Evolutionary conservation across 2,888 invertebrate species (phyloP), one percentile per base, ranked within the genome.

Genomic region (Carterocephalus palaemon): DNA sequence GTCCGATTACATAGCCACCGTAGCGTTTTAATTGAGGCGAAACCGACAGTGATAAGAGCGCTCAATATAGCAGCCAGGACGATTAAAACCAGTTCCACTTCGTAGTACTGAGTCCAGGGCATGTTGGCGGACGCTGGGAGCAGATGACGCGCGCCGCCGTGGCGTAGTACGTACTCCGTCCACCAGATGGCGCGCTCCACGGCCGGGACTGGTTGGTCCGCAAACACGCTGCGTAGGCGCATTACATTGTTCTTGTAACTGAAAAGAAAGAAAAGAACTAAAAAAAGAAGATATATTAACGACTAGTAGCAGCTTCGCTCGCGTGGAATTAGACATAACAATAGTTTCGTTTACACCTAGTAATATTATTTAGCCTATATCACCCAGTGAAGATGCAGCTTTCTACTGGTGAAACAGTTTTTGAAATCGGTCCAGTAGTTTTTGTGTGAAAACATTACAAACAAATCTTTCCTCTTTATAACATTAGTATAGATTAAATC

Each of bases 181-280:
- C 60, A 62, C 62, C 58, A 59, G 1, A 59, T 48, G 3, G 56
- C 58, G 6, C 53, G 37, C 15, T 57, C 51, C 13, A 57, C 23
- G 0, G 57, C 41, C 4, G 40, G 31, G 7, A 51, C 45, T 2
- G 55, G 54, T 13, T 56, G 52, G 17, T 60, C 60, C 7, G 33
- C 22, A 12, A 34, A 1, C 2, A 34, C 3, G 2, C 7, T 15
- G n/a, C 1, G 1, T 8, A 34, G 5, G 3, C 34, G 22, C 0
- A 34, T 13, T n/a, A 34, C 10, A n/a, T 34, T 34, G 2, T 34
- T 22, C 15, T 34, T 34, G 6, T 34, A 34, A 19, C 34, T 22
- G 22, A 1, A n/a, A 34, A 34, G 2, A 19, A 12, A 10, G n/a
- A n/a, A n/a, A n/a, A n/a, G n/a, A n/a, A n/a, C n/a, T n/a, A n/a